A percentile compares a stretch with the other conserved stretches of the same genome.
These are phyloP conservation scores for Neomorphus geoffroyi DNA, from an alignment of 2,797 vertebrate species.

Conservation along the genomic window DNA sequence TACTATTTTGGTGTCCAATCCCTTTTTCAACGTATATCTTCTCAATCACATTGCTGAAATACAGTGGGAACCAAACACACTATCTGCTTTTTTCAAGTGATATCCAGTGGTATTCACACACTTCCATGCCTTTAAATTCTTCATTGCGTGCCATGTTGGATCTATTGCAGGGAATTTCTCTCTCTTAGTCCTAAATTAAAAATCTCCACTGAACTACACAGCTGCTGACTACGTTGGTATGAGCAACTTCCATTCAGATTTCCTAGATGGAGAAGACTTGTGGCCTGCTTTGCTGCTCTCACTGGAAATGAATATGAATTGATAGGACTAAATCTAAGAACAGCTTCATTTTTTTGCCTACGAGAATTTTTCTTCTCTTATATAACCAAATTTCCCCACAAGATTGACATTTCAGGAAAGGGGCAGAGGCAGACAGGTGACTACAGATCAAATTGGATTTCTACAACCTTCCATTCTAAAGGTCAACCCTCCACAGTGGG, in stretches of 20 bases:
- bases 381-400: constrained; percentile 66
- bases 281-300: background rate
- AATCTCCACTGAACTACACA: constrained; percentile 34
- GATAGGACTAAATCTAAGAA: constrained; percentile 38
- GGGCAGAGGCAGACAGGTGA: constrained; percentile 74
- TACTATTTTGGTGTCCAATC: background rate
- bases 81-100: constrained; percentile 1
- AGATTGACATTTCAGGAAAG: constrained; percentile 78
- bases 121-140: constrained; percentile 39
- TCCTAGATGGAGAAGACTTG: constrained; percentile 7
- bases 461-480: constrained; percentile 75
- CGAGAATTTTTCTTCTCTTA: constrained; percentile 62
- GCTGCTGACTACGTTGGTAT: background rate
- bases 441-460: constrained; percentile 79
- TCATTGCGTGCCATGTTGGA: background rate
- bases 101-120: constrained; percentile 31
- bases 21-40: background rate
- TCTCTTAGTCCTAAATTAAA: constrained; percentile 67
- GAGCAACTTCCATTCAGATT: constrained; percentile 48
- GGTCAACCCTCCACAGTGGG: constrained; percentile 59
- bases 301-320: constrained; percentile 40
- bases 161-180: constrained; percentile 68
- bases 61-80: constrained; percentile 23
- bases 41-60: constrained; percentile 5
- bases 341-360: constrained; percentile 38